Evolutionary conservation across 2,888 invertebrate genomes (phyloP).

Genomic region (Sminthurides aquaticus): DNA sequence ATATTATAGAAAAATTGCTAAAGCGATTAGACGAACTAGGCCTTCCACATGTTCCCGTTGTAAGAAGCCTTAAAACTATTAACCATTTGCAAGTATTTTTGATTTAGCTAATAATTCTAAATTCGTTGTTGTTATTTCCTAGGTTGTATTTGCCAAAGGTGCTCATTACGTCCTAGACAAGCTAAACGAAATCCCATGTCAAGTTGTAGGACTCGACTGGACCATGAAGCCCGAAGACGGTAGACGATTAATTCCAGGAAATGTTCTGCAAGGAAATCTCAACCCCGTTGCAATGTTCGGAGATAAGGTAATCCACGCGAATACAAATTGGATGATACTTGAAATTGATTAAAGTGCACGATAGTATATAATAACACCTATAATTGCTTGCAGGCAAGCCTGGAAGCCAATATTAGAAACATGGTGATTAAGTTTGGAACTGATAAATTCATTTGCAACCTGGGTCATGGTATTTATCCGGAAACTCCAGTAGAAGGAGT

Average conservation of each 20-base stretch:
- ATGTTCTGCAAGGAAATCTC: slow-evolving; percentile 88
- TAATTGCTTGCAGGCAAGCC: slow-evolving; percentile 57
- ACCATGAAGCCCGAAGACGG: slow-evolving; percentile 75
- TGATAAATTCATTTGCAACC: slow-evolving; percentile 82
- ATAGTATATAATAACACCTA: too few species aligned
- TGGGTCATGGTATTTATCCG: slow-evolving; percentile 96
- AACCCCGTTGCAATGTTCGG: slow-evolving; percentile 57
- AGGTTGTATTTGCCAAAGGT: slow-evolving; percentile 89
- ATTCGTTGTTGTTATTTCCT: slow-evolving; percentile 22
- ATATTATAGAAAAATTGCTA: slow-evolving; percentile 65
- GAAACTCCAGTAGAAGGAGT: slow-evolving; percentile 78
- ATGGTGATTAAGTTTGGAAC: slow-evolving; percentile 83
- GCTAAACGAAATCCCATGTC: slow-evolving; percentile 68
- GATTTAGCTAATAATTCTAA: neutral
- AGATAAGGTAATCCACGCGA: slow-evolving; percentile 1
- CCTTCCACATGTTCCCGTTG: slow-evolving; percentile 74
- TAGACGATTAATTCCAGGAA: slow-evolving; percentile 60
- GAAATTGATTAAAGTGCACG: too few species aligned
- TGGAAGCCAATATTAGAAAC: slow-evolving; percentile 57
- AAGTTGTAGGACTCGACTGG: slow-evolving; percentile 93
- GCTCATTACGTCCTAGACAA: slow-evolving; percentile 76
- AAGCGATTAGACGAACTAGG: slow-evolving; percentile 57
- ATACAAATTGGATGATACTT: too few species aligned
- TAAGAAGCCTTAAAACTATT: slow-evolving; percentile 46
- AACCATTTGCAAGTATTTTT: neutral